Evolutionary conservation across 2,888 invertebrate genomes (phyloP).

Genomic region (Tiliacea citrago): DNA sequence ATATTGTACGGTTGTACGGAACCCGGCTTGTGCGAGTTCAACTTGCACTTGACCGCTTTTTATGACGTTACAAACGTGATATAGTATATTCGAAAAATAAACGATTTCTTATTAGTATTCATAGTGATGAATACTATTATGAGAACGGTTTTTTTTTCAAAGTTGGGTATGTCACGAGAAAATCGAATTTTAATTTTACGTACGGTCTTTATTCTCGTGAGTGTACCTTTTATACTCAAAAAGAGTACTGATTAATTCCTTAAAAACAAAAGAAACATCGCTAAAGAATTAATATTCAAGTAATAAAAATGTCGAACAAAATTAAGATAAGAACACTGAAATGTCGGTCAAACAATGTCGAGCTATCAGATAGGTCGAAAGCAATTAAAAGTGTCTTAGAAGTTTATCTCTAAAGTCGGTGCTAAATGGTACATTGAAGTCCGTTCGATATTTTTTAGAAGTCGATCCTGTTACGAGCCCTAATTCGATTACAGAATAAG

Average conservation of each 20-base stretch:
- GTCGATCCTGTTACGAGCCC: constrained; percentile 11
- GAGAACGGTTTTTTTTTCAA: neutral
- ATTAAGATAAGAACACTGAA: constrained; percentile 55
- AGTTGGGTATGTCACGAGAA: neutral
- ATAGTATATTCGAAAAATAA: neutral
- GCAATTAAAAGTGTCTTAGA: constrained; percentile 80
- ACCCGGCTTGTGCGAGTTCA: neutral
- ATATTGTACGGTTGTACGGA: neutral
- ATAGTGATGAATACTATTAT: neutral
- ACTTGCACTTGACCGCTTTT: neutral
- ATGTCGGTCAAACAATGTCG: constrained; percentile 69
- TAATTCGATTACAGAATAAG: constrained; percentile 23
- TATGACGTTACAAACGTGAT: neutral
- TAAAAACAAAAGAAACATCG: neutral
- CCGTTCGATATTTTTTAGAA: constrained; percentile 25
- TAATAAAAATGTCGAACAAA: constrained; percentile 49
- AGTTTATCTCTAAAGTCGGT: constrained; percentile 69
- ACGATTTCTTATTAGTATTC: neutral
- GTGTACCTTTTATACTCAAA: neutral
- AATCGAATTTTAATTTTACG: neutral
- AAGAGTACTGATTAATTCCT: neutral
- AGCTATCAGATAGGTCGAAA: constrained; percentile 72
- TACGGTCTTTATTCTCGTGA: neutral
- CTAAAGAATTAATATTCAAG: constrained; percentile 27
- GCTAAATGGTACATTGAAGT: constrained; percentile 48